These are phyloP conservation scores for Holacanthella duospinosa DNA, from an alignment of 2,888 invertebrate species.

Conservation along the genomic window DNA sequence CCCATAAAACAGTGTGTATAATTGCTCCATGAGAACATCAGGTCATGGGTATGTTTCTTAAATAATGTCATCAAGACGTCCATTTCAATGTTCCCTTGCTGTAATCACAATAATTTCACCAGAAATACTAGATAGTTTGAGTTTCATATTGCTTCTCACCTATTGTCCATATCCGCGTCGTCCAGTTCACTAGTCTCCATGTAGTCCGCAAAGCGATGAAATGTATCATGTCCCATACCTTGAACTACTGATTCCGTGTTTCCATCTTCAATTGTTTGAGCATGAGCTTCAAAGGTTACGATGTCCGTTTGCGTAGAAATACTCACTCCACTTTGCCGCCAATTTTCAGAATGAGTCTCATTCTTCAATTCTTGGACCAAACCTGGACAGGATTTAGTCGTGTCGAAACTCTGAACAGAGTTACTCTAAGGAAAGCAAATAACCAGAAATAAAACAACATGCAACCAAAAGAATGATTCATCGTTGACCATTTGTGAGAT, in stretches of 20 bases:
- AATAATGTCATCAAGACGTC: too few relatives aligned
- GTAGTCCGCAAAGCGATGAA: background rate
- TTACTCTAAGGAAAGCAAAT: too few relatives aligned
- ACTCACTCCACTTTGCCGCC: conserved; percentile 11
- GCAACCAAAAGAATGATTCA: too few relatives aligned
- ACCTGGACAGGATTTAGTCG: conserved; percentile 30
- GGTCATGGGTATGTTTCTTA: too few relatives aligned
- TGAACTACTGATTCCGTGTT: background rate
- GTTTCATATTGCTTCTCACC: background rate
- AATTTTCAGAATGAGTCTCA: background rate
- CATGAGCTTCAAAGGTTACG: background rate
- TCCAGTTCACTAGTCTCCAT: background rate
- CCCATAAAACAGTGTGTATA: too few relatives aligned
- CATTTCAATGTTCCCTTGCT: too few relatives aligned
- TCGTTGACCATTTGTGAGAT: too few relatives aligned
- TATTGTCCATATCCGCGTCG: background rate
- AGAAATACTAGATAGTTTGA: too few relatives aligned
- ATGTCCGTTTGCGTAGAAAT: conserved; percentile 27
- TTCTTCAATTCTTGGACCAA: conserved; percentile 12
- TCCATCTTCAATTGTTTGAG: background rate
- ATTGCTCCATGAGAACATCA: too few relatives aligned
- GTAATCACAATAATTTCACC: too few relatives aligned
- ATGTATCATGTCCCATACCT: background rate
- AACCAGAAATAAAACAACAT: too few relatives aligned
- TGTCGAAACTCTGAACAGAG: conserved; percentile 19